Conservation (phyloP, 2,113 vertebrate genomes). For the Heterocephalus glaber region DNA sequence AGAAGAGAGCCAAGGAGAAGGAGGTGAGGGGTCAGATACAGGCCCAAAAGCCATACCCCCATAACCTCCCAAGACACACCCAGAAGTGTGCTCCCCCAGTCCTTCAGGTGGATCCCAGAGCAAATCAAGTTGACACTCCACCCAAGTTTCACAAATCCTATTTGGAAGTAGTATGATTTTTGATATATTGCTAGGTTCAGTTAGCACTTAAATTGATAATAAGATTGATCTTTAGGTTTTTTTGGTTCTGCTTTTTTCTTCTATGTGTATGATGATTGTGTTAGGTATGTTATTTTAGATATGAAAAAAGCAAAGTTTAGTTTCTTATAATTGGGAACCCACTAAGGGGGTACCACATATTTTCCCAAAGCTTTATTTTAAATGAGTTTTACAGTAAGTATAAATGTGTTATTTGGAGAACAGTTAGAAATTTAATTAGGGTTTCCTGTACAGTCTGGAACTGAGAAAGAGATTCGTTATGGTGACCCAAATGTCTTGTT, state of each 20-base stretch:
- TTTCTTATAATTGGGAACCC: background rate
- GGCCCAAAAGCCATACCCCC: too few species aligned
- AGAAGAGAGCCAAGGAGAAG: too few species aligned
- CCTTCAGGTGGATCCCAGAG: too few species aligned
- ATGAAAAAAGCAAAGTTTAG: background rate
- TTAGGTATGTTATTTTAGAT: background rate
- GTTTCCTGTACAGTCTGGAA: background rate
- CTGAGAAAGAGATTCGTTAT: slow-evolving; percentile 1
- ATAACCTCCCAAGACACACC: too few species aligned
- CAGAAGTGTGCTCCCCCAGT: too few species aligned
- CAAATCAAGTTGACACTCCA: too few species aligned
- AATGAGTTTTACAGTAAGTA: slow-evolving; percentile 18
- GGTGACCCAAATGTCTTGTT: background rate
- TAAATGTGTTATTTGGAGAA: slow-evolving; percentile 44
- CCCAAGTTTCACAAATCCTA: background rate
- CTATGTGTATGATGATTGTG: slow-evolving; percentile 18
- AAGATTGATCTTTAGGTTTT: background rate
- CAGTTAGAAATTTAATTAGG: slow-evolving; percentile 51
- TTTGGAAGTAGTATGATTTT: background rate
- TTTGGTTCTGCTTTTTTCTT: background rate
- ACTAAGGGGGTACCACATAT: background rate
- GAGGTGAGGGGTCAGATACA: too few species aligned
- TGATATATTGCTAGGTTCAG: background rate
- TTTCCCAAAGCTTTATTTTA: background rate
- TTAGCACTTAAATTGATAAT: background rate